Conservation (phyloP, 1,140 invertebrate species). For the Cherax quadricarinatus region DNA sequence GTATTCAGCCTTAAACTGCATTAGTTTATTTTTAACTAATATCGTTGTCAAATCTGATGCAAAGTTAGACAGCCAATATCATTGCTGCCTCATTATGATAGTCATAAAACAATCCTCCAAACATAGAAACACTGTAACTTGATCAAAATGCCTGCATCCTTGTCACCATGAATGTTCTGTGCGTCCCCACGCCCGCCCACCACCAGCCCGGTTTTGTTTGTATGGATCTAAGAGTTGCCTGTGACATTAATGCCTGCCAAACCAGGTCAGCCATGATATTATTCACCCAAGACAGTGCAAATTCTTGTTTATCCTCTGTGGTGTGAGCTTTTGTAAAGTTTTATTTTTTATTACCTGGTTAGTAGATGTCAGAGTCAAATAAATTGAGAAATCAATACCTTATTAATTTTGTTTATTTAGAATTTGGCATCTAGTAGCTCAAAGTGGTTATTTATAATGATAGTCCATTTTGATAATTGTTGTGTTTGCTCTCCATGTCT, state of each 20-base stretch:
- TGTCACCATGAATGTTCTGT: not conserved
- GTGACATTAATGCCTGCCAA: not conserved
- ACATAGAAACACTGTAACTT: slow-evolving; percentile 8
- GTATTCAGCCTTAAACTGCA: no score
- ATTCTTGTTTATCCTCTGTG: not conserved
- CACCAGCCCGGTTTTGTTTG: not conserved
- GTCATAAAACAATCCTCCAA: not conserved
- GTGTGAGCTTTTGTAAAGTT: not conserved
- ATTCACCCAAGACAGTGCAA: not conserved
- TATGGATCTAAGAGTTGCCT: not conserved
- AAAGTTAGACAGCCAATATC: not conserved
- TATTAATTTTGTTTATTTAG: not conserved
- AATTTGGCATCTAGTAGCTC: not conserved
- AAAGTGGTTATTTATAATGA: not conserved
- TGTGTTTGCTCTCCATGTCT: no score
- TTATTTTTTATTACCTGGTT: not conserved
- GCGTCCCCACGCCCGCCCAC: not conserved
- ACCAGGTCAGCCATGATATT: slow-evolving; percentile 14
- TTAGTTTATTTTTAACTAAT: no score
- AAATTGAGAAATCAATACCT: not conserved
- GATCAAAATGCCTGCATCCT: not conserved
- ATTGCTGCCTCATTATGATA: not conserved
- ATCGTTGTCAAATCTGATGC: no score
- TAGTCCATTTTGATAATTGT: not conserved
- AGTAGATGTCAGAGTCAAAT: not conserved